Percentiles rank a stretch among this genome's conserved stretches.
phyloP scores from a whole-genome alignment of 2,113 vertebrate species.

The Amazona guildingii region DNA sequence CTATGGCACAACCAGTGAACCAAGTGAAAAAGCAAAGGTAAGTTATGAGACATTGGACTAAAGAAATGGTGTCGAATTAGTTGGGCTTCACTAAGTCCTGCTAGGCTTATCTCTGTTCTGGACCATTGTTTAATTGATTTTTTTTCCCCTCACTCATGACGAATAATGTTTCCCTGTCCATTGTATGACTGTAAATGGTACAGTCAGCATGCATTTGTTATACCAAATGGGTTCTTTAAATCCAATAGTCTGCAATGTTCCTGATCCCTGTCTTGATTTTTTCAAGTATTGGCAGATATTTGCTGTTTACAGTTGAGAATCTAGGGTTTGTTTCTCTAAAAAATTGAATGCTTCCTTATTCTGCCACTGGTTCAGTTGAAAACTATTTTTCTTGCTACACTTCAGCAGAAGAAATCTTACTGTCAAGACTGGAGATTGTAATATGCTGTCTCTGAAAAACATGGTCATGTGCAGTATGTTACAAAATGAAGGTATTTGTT shows the following conservation, averaged over 20 bases:
- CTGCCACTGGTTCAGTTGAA: neutral
- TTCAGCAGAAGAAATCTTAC: neutral
- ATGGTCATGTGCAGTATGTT: neutral
- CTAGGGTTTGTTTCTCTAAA: neutral
- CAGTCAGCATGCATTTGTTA: neutral
- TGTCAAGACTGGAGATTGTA: neutral
- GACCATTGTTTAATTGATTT: neutral
- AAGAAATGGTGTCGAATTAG: neutral
- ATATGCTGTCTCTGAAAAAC: neutral
- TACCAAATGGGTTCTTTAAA: neutral
- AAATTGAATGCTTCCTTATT: neutral
- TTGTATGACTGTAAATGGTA: neutral
- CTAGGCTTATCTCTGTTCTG: neutral
- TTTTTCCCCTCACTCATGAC: neutral
- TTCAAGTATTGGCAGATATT: neutral
- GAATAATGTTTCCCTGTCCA: neutral
- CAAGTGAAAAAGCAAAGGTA: conserved; percentile 99
- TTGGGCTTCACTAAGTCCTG: neutral
- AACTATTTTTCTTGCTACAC: neutral
- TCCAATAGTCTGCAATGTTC: neutral
- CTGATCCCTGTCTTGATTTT: neutral
- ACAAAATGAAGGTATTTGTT: neutral
- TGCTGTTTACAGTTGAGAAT: neutral
- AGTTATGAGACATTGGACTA: neutral
- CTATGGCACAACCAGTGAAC: conserved; percentile 90